Evolutionary conservation across 1,140 invertebrate species (phyloP), one percentile per base, ranked within the genome.

Genomic region (fruit fly (Drosophila melanogaster)): DNA sequence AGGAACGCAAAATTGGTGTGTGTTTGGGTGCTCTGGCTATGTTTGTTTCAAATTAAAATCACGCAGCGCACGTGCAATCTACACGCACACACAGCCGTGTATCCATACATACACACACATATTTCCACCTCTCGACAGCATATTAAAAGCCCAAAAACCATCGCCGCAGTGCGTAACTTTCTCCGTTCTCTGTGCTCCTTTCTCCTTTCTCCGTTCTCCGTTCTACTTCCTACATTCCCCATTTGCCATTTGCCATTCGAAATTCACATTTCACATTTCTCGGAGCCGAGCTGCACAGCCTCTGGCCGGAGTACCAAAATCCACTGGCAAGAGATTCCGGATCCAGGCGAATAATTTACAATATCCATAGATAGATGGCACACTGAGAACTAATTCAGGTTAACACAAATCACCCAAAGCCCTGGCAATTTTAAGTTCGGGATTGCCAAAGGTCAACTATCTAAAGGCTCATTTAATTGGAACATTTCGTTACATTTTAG

Each of bases 31-130:
- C 60, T 50, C 51, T 50, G 56, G 62, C 37, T 56, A 53, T 75
- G 77, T 79, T 80, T 85, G 60, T 83, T 83, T 87, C 84, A 87
- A 87, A 87, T 87, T 87, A 89, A 87, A 87, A 89, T 87, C 83
- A 87, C 79, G 79, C 84, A 87, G 75, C 71, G 56, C 83, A 87
- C 76, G 84, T 83, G 83, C 80, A 83, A 56, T 41, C 51, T 50
- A 43, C 53, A 66, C 75, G 75, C 67, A 59, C 19, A 76, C 40
- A 58, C 56, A 22, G 30, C 8, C 30, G 7, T 10, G 30, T 30
- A 30, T 30, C 30, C 30, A 30, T 10, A 30, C 26, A 30, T 8
- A 37, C 11, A 51, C 30, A 56, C 10, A 10, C 5, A 53, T 43
- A 65, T 73, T 65, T 58, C 33, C 74, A 66, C 81, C 74, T 74